Base-by-base conservation (phyloP, 2,797 vertebrate genomes). In the Chaunax sp. region DNA sequence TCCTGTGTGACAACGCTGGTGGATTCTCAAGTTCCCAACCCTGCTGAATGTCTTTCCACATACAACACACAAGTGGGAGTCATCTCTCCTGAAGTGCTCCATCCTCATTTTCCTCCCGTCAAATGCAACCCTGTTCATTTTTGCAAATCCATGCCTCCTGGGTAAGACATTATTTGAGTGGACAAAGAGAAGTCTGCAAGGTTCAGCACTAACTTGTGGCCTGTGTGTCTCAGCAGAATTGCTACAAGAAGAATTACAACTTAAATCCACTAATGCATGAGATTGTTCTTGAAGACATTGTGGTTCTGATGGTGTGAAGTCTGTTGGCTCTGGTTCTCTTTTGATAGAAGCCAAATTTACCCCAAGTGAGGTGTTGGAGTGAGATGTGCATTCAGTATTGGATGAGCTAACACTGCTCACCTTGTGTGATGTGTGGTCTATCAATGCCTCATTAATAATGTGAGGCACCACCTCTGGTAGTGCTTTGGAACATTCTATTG, bases 1-100 rank as follows among this genome's bases (percentile, higher is more conserved):
- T 6, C 92, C 90, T 0, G 91, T 92, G 41, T 93, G 92, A 64
- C 89, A 91, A 0, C 90, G 91, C 67, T 90, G 89, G 75, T 93
- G 92, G 65, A 91, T 90, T 49, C 82, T 80, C 44, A 93, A 55
- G 82, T 91, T 89, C 26, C 86, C 86, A 0, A 87, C 25, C 41
- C 88, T 58, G 81, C 81, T 87, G 67, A 93, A 93, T 0, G 82
- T 87, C 80, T 93, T 92, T 16, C 91, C 91, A 5, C 92, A 93
- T 0, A 92, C 53, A 0, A 81, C 35, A 1, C 91, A 93, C 45
- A 72, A 0, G 49, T 92, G 86, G 0, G 82, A 11, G 6, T 88
- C 82, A 0, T 86, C 82, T 41, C 57, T 66, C 26, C 67, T 64
- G 8, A 83, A 66, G 50, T 60, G 64, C 37, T 87, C 80, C 53